Evolutionary conservation across 2,113 vertebrate species (phyloP).

Genomic region (Trichomycterus rosablanca): DNA sequence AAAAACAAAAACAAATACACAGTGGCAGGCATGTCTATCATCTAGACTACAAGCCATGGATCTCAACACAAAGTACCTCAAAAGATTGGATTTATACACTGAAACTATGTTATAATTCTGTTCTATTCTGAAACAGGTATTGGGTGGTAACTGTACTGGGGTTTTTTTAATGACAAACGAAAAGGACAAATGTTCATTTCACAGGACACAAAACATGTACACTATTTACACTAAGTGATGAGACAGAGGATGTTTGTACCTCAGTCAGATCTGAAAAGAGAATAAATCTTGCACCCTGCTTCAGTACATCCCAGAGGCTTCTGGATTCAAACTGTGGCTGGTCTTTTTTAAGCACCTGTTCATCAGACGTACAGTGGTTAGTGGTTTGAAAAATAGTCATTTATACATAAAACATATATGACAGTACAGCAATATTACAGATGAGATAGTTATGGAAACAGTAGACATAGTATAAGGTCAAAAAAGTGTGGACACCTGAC

Average conservation of each 20-base stretch:
- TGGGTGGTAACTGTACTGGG: neutral
- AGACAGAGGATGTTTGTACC: slow-evolving; percentile 55
- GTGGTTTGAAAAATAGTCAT: slow-evolving; percentile 42
- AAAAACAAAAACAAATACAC: slow-evolving; percentile 21
- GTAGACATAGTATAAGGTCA: too few relatives aligned
- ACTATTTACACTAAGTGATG: slow-evolving; percentile 1
- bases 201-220: neutral
- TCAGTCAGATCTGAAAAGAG: slow-evolving; percentile 67
- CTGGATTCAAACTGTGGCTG: slow-evolving; percentile 56
- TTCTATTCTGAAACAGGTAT: neutral
- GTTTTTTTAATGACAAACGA: neutral
- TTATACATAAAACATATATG: slow-evolving; percentile 2
- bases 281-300: slow-evolving; percentile 62
- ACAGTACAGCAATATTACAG: slow-evolving; percentile 18
- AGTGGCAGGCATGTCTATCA: neutral
- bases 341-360: slow-evolving; percentile 65
- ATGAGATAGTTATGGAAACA: neutral
- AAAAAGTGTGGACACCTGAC: too few relatives aligned
- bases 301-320: slow-evolving; percentile 69
- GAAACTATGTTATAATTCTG: neutral
- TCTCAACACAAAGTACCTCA: neutral
- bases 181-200: neutral
- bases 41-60: neutral
- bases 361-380: slow-evolving; percentile 60
- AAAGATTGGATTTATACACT: neutral